Percentiles rank a stretch among this genome's conserved stretches.
phyloP scores from a whole-genome alignment of 2,797 vertebrate species.

The Lacerta agilis region DNA sequence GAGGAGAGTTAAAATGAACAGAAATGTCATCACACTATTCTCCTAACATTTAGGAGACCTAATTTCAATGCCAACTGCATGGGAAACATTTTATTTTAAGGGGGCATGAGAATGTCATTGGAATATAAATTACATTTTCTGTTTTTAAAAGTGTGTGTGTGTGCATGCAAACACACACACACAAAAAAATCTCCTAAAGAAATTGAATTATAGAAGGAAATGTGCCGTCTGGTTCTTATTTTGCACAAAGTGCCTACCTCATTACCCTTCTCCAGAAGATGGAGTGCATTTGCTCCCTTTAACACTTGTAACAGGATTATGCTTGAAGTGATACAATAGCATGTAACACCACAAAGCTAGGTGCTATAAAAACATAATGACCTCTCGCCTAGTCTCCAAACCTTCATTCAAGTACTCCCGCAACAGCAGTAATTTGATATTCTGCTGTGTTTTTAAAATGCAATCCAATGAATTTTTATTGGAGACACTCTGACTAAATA shows the following conservation, averaged over 20 bases:
- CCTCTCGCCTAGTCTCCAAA: slow-evolving; percentile 47
- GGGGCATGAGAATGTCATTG: neutral
- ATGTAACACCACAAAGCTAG: slow-evolving; percentile 47
- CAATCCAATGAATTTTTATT: slow-evolving; percentile 65
- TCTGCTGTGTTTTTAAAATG: slow-evolving; percentile 63
- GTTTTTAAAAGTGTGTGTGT: neutral
- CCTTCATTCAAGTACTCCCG: slow-evolving; percentile 51
- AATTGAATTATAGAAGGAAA: neutral
- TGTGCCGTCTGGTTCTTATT: slow-evolving; percentile 32
- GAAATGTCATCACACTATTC: too few species aligned
- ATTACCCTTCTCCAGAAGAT: slow-evolving; percentile 39
- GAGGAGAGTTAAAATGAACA: too few species aligned
- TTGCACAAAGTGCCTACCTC: slow-evolving; percentile 32
- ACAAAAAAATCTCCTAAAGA: neutral
- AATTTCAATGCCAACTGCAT: neutral
- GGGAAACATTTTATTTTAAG: neutral
- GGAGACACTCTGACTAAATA: slow-evolving; percentile 56
- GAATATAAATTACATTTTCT: neutral
- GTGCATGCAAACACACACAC: neutral
- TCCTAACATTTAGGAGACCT: neutral
- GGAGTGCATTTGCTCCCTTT: slow-evolving; percentile 42
- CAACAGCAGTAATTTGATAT: slow-evolving; percentile 53
- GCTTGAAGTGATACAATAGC: slow-evolving; percentile 47
- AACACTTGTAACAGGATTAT: slow-evolving; percentile 46
- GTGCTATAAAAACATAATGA: slow-evolving; percentile 58